phyloP scores from a whole-genome alignment of 2,888 invertebrate species.

The Prostheceraeus crozeri region DNA sequence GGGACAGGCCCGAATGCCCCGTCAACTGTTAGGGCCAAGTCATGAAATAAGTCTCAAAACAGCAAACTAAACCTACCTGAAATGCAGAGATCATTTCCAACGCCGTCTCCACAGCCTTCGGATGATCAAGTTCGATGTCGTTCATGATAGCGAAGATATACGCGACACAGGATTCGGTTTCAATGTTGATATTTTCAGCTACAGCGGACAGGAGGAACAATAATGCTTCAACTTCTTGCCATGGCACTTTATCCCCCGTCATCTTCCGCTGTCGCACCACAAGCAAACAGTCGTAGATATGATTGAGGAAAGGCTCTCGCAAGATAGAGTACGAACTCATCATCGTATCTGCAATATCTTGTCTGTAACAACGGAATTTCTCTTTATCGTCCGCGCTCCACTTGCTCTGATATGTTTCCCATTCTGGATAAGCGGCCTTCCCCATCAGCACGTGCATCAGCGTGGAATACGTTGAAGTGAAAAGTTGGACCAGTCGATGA shows the following conservation, averaged over 20 bases:
- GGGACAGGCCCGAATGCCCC: no score
- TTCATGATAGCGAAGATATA: constrained; percentile 13
- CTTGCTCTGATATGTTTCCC: neutral
- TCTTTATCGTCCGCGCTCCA: constrained; percentile 23
- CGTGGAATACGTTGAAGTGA: neutral
- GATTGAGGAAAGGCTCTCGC: constrained; percentile 20
- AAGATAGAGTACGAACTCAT: constrained; percentile 17
- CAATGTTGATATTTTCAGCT: constrained; percentile 18
- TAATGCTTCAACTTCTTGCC: constrained; percentile 26
- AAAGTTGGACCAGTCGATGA: no score
- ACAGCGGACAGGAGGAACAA: constrained; percentile 16
- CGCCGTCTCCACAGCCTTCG: constrained; percentile 1
- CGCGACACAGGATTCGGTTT: neutral
- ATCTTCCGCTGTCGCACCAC: no score
- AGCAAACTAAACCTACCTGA: no score
- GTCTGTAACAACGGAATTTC: constrained; percentile 31
- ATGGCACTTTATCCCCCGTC: neutral
- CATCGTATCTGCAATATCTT: constrained; percentile 30
- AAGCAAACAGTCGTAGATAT: no score
- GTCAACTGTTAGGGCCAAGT: no score
- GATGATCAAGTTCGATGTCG: neutral
- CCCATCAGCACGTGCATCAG: neutral
- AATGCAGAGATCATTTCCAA: constrained; percentile 18
- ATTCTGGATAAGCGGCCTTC: constrained; percentile 12
- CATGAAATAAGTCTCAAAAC: no score